Evolutionary conservation across 1,140 invertebrate species (phyloP), one percentile per base, ranked within the genome.

Genomic region (Diorhabda sublineata): DNA sequence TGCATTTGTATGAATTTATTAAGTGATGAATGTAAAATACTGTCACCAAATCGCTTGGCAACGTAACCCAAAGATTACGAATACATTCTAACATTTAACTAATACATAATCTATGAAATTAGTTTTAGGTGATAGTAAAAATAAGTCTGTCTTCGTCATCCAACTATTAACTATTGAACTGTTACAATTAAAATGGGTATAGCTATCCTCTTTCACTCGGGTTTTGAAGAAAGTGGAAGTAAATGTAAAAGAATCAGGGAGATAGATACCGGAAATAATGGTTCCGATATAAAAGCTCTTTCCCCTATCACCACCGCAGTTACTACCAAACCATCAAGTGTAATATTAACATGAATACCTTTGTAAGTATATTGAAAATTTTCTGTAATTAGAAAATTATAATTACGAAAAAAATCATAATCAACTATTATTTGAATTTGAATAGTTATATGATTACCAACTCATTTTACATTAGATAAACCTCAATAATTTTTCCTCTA

Each of bases 181-280:
- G n/a, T 52, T 52, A n/a, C 47, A 52, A 52, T n/a, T 8, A 52
- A 52, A 52, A 6, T 52, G 47, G 6, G 3, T 52, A 52, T 8
- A 8, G n/a, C 47, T n/a, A 52, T 52, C n/a, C n/a, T 62, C 45
- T 62, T 62, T 62, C 8, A 26, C 26, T 62, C 42, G 45, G 45
- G 8, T 62, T 44, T 3, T 62, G 44, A 44, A 44, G 61, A 62
- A 62, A 62, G 61, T 62, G 61, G 61, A 62, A 62, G 61, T 45
- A 44, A 62, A 44, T 62, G 61, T 42, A 44, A 45, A 44, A 26
- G 26, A 26, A 11, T 9, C 61, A 62, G 43, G 43, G 61, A 62
- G 61, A 26, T 26, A 26, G 26, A 62, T 62, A 62, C 61, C 61
- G 61, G 61, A 62, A 62, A 44, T 44, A 9, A 44, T 62, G 5